Percentiles rank a stretch among this genome's conserved stretches.
These are phyloP conservation scores for Leptocoma aspasia DNA, from an alignment of 2,113 vertebrate species.

Conservation along the genomic window DNA sequence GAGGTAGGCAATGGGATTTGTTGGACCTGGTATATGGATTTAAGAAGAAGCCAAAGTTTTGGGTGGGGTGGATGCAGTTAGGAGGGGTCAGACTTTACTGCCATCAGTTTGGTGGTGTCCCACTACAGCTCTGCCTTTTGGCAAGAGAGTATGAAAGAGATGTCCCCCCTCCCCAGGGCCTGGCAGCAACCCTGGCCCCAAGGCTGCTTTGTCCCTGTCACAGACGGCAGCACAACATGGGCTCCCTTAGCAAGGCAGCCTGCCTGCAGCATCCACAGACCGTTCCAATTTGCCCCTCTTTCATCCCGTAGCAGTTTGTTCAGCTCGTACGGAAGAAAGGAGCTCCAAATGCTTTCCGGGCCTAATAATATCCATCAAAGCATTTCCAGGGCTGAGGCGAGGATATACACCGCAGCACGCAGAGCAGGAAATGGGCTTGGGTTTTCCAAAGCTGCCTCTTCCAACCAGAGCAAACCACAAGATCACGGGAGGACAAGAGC, in stretches of 20 bases:
- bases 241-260: background rate
- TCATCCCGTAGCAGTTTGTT: slow-evolving; percentile 38
- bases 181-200: background rate
- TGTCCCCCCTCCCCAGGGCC: background rate
- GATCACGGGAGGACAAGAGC: slow-evolving; percentile 50
- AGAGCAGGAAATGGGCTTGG: slow-evolving; percentile 60
- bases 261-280: background rate
- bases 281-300: slow-evolving; percentile 61
- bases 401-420: slow-evolving; percentile 35
- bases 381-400: slow-evolving; percentile 57
- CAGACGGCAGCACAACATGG: background rate
- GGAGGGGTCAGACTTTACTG: background rate
- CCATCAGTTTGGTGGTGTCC: background rate
- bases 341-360: slow-evolving; percentile 63
- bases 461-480: slow-evolving; percentile 49
- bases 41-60: background rate
- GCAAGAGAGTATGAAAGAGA: background rate
- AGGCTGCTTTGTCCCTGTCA: background rate
- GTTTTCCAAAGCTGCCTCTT: slow-evolving; percentile 32
- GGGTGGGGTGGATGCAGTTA: background rate
- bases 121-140: background rate
- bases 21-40: background rate
- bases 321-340: slow-evolving; percentile 46
- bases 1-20: background rate
- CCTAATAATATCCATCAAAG: slow-evolving; percentile 76